Conservation (phyloP, 2,113 vertebrate species). For the Pseudorhombus dupliciocellatus region DNA sequence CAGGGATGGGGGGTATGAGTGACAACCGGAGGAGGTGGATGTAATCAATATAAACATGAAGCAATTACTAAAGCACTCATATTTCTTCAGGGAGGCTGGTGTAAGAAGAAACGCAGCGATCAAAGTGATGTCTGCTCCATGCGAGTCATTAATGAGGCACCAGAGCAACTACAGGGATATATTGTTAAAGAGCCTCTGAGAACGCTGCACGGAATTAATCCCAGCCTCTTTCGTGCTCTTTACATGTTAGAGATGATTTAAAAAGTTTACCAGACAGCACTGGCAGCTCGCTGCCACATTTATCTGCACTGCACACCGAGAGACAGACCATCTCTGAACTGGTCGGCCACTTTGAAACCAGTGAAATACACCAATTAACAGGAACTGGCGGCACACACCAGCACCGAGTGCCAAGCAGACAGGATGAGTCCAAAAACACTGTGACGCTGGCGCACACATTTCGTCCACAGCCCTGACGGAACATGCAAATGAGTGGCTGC, state of each 20-base stretch:
- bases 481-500: conserved; percentile 23
- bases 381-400: conserved; percentile 13
- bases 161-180: conserved; percentile 19
- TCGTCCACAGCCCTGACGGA: not conserved
- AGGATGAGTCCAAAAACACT: conserved; percentile 26
- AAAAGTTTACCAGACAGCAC: conserved; percentile 16
- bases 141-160: conserved; percentile 56
- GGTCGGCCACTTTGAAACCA: conserved; percentile 19
- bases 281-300: conserved; percentile 4
- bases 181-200: conserved; percentile 42
- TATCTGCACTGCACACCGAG: not conserved
- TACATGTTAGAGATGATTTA: conserved; percentile 26
- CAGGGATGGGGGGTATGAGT: conserved; percentile 52
- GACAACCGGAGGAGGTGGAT: conserved; percentile 33
- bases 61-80: conserved; percentile 70
- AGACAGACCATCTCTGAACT: conserved; percentile 14
- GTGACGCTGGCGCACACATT: not conserved
- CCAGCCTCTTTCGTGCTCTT: conserved; percentile 26
- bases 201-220: conserved; percentile 53
- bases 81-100: conserved; percentile 63
- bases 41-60: conserved; percentile 70
- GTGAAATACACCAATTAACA: conserved; percentile 50
- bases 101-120: conserved; percentile 48
- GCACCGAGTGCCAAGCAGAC: conserved; percentile 11
- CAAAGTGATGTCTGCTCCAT: conserved; percentile 53